Conservation (phyloP, 2,797 vertebrate species). For the Gallinago stenura region DNA sequence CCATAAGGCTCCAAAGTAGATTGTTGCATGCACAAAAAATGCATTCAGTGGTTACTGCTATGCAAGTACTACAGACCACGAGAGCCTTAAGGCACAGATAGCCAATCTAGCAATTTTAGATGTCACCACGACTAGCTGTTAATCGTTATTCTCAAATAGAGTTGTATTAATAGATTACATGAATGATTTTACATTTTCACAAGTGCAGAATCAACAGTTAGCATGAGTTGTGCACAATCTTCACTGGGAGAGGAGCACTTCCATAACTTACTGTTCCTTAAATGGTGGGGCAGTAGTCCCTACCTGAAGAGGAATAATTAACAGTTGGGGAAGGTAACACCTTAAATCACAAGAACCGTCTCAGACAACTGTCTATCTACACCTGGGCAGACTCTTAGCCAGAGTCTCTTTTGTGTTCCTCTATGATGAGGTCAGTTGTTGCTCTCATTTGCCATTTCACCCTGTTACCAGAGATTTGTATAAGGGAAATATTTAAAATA, state of each 20-base stretch:
- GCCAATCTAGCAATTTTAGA: constrained; percentile 31
- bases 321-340: neutral
- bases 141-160: neutral
- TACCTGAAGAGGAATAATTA: neutral
- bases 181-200: neutral
- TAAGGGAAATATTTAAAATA: neutral
- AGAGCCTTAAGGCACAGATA: constrained; percentile 45
- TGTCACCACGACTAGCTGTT: neutral
- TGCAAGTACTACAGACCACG: neutral
- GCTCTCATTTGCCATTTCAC: constrained; percentile 18
- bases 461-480: neutral
- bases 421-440: neutral
- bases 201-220: neutral
- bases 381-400: neutral
- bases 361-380: neutral
- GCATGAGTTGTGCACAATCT: neutral
- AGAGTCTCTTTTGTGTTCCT: neutral
- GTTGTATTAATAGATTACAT: neutral
- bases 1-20: neutral
- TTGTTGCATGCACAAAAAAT: neutral
- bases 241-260: neutral
- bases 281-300: neutral
- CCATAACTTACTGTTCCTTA: neutral
- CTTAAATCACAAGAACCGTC: neutral
- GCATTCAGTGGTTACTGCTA: neutral